These are phyloP conservation scores for Pseudomyrmex pallidus DNA, from an alignment of 1,140 invertebrate genomes.

Conservation along the genomic window DNA sequence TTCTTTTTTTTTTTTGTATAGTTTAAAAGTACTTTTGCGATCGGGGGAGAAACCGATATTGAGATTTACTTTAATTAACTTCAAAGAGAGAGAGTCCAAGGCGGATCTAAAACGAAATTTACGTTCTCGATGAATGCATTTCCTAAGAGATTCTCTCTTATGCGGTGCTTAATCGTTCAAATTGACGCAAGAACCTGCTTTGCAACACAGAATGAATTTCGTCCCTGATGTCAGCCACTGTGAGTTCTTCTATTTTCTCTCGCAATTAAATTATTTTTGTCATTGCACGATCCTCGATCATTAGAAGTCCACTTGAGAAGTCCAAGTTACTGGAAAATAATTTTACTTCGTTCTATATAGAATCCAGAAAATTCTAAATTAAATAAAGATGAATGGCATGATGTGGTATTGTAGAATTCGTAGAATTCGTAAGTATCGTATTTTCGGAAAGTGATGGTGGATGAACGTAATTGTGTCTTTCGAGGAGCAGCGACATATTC, in stretches of 20 bases:
- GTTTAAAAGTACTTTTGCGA: constrained; percentile 28
- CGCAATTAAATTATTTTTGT: constrained; percentile 58
- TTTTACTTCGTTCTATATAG: too few species aligned
- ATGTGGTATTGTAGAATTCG: too few species aligned
- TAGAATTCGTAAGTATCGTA: too few species aligned
- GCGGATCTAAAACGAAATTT: constrained; percentile 51
- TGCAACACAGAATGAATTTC: constrained; percentile 47
- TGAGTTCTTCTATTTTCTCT: constrained; percentile 26
- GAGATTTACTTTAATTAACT: constrained; percentile 61
- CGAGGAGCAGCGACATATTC: constrained; percentile 43
- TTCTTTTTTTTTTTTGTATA: not conserved
- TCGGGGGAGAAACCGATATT: constrained; percentile 17
- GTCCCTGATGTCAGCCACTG: constrained; percentile 2
- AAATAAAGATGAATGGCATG: not conserved
- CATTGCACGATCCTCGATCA: constrained; percentile 29
- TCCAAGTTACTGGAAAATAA: too few species aligned
- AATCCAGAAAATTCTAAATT: not conserved
- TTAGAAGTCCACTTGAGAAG: too few species aligned
- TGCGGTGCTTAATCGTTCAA: constrained; percentile 64
- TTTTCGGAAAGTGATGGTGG: constrained; percentile 5
- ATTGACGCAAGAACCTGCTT: constrained; percentile 61
- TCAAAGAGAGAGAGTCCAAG: constrained; percentile 53
- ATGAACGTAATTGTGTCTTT: constrained; percentile 61
- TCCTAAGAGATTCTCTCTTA: constrained; percentile 66
- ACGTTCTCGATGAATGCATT: constrained; percentile 61